Evolutionary conservation across 2,888 invertebrate species (phyloP).

Genomic region (Hermaeophaga mercurialis): DNA sequence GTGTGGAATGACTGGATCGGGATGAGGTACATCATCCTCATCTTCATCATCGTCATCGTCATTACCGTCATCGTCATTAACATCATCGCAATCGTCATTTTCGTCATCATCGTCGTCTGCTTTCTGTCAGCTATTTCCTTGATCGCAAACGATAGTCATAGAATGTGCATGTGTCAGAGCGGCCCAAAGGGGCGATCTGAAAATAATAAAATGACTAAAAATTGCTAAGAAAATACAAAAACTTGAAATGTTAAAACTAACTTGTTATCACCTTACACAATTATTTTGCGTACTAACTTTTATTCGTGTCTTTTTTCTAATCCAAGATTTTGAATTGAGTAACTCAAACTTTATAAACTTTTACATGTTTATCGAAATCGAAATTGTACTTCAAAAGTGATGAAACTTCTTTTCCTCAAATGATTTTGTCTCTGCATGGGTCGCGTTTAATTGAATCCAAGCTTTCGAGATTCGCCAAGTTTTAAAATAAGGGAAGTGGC

Average conservation of each 20-base stretch:
- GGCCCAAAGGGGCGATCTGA: constrained; percentile 81
- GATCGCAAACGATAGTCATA: constrained; percentile 46
- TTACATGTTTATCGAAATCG: neutral
- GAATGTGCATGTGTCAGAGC: constrained; percentile 77
- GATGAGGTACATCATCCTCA: constrained; percentile 25
- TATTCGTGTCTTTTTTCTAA: no score
- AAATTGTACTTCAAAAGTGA: neutral
- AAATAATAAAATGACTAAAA: constrained; percentile 28
- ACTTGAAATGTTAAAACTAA: no score
- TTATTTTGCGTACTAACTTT: no score
- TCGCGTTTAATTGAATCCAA: constrained; percentile 11
- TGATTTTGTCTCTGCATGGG: neutral
- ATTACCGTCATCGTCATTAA: constrained; percentile 38
- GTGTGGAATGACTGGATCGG: constrained; percentile 52
- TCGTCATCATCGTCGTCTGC: constrained; percentile 39
- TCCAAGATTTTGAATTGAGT: neutral
- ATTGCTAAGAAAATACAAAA: neutral
- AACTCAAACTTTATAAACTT: neutral
- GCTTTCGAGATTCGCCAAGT: neutral
- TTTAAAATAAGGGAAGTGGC: constrained; percentile 3
- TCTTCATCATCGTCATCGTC: constrained; percentile 23
- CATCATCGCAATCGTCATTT: constrained; percentile 41
- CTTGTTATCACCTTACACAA: no score
- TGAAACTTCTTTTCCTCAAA: neutral
- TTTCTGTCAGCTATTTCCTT: constrained; percentile 52